Base-by-base conservation (phyloP, 2,797 vertebrate species). In the Craterocephalus amniculus region DNA sequence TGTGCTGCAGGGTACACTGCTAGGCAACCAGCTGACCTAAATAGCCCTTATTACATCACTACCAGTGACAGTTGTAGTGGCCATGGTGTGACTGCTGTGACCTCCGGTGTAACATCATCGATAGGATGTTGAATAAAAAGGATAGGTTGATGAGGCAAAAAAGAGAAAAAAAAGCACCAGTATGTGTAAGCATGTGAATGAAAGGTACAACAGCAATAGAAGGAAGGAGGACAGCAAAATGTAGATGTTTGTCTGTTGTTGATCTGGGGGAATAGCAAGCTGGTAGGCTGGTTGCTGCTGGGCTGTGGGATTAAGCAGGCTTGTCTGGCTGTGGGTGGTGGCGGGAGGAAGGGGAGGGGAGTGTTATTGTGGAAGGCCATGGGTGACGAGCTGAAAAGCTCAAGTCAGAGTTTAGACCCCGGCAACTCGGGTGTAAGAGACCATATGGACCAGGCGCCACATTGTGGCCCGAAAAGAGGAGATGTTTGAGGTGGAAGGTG, bases 11-110 rank as follows among this genome's bases (percentile, higher is more conserved):
- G 89, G 82, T 78, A 81, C 86, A 91, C 84, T 88, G 89, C 90
- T 93, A 92, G 85, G 89, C 91, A 91, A 92, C 91, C 88, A 83
- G 86, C 83, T 93, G 92, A 93, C 92, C 92, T 92, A 93, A 91
- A 93, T 92, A 92, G 83, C 88, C 84, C 20, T 73, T 67, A 69
- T 91, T 92, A 88, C 82, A 79, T 92, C 92, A 92, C 76, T 58
- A 55, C 63, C 61, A 87, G 84, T 79, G 86, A 83, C 87, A 87
- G 84, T 89, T 74, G 89, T 90, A 86, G 89, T 83, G 83, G 84
- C 84, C 86, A 59, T 72, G 75, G 80, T 74, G 80, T 81, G 85
- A 87, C 87, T 85, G 86, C 74, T 77, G 65, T 88, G 89, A 92
- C 88, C 89, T 91, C 85, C 76, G 81, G 83, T 80, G 72, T 84